A percentile compares a stretch with the other conserved stretches of the same genome.
These are phyloP conservation scores for Drosophila putrida DNA, from an alignment of 2,888 invertebrate species.

Conservation along the genomic window DNA sequence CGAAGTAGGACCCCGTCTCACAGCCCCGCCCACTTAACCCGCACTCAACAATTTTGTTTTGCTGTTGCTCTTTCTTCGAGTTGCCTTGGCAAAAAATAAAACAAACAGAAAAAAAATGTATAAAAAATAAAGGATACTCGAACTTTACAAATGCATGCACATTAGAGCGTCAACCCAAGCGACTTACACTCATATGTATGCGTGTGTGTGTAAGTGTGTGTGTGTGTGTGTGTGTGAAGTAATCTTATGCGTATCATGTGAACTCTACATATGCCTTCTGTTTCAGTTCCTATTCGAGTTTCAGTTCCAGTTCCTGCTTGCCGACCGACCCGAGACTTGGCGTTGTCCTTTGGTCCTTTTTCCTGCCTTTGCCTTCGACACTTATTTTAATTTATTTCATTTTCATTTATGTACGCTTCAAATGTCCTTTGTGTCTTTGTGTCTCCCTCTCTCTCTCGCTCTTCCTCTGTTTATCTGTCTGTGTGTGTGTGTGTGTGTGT, in stretches of 20 bases:
- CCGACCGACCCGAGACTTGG: conserved; percentile 16
- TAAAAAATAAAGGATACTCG: conserved; percentile 69
- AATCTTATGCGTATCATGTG: conserved; percentile 76
- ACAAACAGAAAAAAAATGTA: conserved; percentile 23
- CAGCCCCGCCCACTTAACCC: conserved; percentile 31
- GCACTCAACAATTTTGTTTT: conserved; percentile 56
- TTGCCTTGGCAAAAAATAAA: conserved; percentile 51
- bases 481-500: background rate
- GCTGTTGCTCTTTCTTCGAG: conserved; percentile 62
- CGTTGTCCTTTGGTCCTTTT: conserved; percentile 62
- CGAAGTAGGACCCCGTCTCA: background rate
- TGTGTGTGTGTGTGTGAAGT: conserved; percentile 45
- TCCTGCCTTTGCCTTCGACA: conserved; percentile 71
- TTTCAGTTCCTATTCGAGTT: conserved; percentile 11
- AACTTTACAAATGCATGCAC: conserved; percentile 82
- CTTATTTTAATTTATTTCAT: conserved; percentile 80
- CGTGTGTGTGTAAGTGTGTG: conserved; percentile 9
- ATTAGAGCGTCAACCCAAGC: conserved; percentile 63
- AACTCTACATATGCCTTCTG: conserved; percentile 56
- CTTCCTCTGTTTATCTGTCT: background rate
- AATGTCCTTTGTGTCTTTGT: conserved; percentile 62
- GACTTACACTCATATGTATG: conserved; percentile 31
- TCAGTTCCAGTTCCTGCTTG: conserved; percentile 10
- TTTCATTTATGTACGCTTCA: conserved; percentile 71
- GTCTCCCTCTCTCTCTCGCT: background rate